phyloP scores from a whole-genome alignment of 2,888 invertebrate genomes.

The Mongoloraphidia duomilia region DNA sequence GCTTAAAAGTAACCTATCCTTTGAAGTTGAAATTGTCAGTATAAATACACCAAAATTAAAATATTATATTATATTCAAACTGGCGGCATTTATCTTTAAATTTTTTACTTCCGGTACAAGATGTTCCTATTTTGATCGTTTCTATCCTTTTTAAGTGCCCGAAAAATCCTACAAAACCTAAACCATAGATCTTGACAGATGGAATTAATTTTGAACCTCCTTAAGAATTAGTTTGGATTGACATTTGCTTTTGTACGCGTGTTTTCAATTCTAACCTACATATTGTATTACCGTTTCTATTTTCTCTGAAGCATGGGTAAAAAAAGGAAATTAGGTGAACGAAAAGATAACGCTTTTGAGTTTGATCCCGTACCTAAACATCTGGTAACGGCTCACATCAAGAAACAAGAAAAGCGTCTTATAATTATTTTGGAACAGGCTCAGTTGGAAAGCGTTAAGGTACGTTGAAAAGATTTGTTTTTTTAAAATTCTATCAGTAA shows the following conservation, averaged over 20 bases:
- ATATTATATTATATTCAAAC: no score
- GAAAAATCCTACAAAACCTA: no score
- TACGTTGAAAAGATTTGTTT: constrained; percentile 25
- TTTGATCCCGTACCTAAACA: constrained; percentile 67
- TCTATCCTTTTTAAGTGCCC: no score
- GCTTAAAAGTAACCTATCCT: no score
- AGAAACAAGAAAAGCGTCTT: constrained; percentile 76
- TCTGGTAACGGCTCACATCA: constrained; percentile 59
- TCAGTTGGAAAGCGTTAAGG: constrained; percentile 92
- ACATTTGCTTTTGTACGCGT: neutral
- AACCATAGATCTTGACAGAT: no score
- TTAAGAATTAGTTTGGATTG: no score
- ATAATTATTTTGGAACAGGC: constrained; percentile 89
- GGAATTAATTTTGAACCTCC: no score
- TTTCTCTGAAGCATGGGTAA: constrained; percentile 30
- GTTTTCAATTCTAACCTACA: neutral
- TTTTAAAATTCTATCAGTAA: neutral
- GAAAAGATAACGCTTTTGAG: constrained; percentile 53
- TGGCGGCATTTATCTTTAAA: no score
- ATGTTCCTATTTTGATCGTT: no score
- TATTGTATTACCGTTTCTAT: neutral
- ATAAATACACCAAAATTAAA: no score
- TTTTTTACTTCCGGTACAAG: no score
- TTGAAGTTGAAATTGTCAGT: no score
- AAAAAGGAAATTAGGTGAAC: constrained; percentile 35